Conservation (phyloP, 2,113 vertebrate genomes). For the Hypanus sabinus region DNA sequence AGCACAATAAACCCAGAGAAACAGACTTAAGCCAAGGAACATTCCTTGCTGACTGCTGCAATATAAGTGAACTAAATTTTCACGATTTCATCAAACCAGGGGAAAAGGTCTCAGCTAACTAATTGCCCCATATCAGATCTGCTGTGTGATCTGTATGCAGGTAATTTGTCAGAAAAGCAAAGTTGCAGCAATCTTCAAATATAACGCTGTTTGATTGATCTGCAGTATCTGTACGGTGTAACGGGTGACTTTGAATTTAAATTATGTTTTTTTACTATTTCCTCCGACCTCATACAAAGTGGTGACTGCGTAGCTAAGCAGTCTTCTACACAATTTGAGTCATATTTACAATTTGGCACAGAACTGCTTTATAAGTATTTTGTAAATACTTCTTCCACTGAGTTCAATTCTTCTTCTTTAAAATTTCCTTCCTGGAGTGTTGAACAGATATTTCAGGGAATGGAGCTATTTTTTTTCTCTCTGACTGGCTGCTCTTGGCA, state of each 20-base stretch:
- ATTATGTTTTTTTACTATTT: background rate
- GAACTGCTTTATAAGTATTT: background rate
- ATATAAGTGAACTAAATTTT: background rate
- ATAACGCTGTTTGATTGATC: background rate
- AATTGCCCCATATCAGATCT: background rate
- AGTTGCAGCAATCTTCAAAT: background rate
- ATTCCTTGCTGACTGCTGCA: background rate
- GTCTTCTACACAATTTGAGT: background rate
- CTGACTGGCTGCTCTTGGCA: no score
- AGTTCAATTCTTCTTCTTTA: background rate
- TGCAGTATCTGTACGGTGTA: background rate
- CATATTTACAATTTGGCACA: background rate
- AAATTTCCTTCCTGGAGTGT: background rate
- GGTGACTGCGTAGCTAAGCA: background rate
- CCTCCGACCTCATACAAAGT: background rate
- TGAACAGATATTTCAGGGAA: background rate
- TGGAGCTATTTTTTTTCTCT: background rate
- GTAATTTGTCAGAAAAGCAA: background rate
- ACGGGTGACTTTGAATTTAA: background rate
- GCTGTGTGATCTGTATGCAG: constrained; percentile 15
- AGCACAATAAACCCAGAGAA: background rate
- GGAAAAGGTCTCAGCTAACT: background rate
- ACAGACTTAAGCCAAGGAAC: background rate
- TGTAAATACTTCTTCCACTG: background rate
- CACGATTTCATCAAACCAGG: background rate